phyloP scores from a whole-genome alignment of 1,140 invertebrate species.

The Campoletis sonorensis region DNA sequence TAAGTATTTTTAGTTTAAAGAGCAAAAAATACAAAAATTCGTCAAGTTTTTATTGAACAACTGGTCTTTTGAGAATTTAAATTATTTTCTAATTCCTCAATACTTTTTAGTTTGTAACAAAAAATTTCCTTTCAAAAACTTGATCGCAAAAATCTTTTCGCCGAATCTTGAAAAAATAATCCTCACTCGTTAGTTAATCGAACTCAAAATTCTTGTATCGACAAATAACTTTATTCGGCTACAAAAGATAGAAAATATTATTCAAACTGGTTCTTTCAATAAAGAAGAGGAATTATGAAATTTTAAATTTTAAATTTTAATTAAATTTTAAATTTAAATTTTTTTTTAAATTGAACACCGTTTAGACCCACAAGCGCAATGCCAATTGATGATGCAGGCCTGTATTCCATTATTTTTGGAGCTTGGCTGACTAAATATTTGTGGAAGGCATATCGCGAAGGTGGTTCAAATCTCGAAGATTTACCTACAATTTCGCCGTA shows the following conservation, averaged over 20 bases:
- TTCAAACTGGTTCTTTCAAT: too few species aligned
- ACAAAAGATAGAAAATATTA: background rate
- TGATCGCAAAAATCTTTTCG: too few species aligned
- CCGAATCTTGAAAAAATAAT: too few species aligned
- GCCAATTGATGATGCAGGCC: constrained; percentile 58
- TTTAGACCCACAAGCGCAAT: constrained; percentile 52
- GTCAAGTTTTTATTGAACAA: background rate
- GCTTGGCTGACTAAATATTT: constrained; percentile 46
- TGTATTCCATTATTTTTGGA: constrained; percentile 56
- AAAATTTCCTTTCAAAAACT: too few species aligned
- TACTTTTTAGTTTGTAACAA: too few species aligned
- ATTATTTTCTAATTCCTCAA: background rate
- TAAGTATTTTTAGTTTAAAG: constrained; percentile 50
- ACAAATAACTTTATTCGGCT: too few species aligned
- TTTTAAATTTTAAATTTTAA: too few species aligned
- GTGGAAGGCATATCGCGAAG: constrained; percentile 46
- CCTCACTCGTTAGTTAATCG: too few species aligned
- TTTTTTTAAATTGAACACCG: background rate
- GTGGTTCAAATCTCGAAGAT: constrained; percentile 40
- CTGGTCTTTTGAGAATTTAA: background rate
- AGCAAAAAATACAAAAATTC: background rate
- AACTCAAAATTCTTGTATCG: too few species aligned
- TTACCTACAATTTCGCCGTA: constrained; percentile 45
- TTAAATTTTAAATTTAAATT: too few species aligned
- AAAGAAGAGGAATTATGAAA: too few species aligned